phyloP scores from a whole-genome alignment of 2,113 vertebrate species.

The Brachyhypopomus gauderio region DNA sequence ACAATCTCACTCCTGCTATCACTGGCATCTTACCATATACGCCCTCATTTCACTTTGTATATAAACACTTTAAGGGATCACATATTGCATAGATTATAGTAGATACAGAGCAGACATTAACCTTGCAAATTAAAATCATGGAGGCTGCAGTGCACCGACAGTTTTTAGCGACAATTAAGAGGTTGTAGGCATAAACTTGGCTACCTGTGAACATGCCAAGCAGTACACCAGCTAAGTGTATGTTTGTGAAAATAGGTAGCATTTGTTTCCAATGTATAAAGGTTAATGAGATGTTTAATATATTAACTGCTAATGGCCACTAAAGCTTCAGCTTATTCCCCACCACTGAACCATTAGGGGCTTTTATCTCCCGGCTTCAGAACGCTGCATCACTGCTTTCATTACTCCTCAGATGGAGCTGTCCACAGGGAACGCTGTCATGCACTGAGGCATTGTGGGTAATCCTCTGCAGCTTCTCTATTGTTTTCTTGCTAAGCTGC shows the following conservation, averaged over 20 bases:
- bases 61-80: background rate
- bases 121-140: background rate
- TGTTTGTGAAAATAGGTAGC: conserved; percentile 14
- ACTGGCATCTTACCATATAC: background rate
- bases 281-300: conserved; percentile 62
- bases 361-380: conserved; percentile 57
- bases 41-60: background rate
- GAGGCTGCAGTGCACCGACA: background rate
- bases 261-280: conserved; percentile 19
- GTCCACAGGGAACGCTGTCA: conserved; percentile 21
- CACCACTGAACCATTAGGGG: conserved; percentile 50
- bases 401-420: conserved; percentile 45
- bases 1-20: too few relatives aligned
- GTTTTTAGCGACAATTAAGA: background rate
- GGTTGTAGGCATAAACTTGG: background rate
- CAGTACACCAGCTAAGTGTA: conserved; percentile 10
- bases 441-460: conserved; percentile 10
- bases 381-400: conserved; percentile 40
- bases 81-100: background rate
- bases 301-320: conserved; percentile 60
- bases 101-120: background rate
- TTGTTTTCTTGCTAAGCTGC: background rate
- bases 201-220: background rate
- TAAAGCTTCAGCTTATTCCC: conserved; percentile 50
- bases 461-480: background rate